Evolutionary conservation across 2,113 vertebrate species (phyloP).

Genomic region (Chloropsis cyanopogon): DNA sequence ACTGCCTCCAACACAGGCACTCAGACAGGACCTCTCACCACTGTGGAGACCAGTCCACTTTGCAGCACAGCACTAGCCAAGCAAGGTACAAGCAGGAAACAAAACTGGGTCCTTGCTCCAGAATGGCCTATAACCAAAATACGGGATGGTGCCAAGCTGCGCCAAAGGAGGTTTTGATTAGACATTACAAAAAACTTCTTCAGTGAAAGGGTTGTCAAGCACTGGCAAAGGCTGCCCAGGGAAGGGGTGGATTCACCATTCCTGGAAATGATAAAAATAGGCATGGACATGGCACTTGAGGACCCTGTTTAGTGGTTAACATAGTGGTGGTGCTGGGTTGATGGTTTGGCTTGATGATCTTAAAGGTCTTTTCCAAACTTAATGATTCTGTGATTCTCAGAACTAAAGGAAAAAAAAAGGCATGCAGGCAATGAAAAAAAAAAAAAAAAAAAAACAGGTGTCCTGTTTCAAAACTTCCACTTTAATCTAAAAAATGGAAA

Average conservation of each 20-base stretch:
- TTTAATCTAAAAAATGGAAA: neutral
- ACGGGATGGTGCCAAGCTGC: rapidly evolving
- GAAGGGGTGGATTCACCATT: neutral
- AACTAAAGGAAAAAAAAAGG: neutral
- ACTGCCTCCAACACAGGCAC: neutral
- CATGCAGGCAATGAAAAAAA: neutral
- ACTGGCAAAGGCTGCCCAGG: neutral
- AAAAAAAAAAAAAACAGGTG: neutral
- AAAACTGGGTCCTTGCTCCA: neutral
- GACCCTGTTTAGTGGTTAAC: too few relatives aligned
- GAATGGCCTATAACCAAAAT: neutral
- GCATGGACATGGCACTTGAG: too few relatives aligned
- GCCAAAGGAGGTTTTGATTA: neutral
- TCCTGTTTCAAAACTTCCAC: neutral
- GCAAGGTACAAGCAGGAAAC: neutral
- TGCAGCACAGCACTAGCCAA: neutral
- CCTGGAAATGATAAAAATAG: neutral
- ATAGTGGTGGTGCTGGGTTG: neutral
- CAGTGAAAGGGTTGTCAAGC: neutral
- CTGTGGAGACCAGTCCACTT: neutral
- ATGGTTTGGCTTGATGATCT: neutral
- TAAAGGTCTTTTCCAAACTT: neutral
- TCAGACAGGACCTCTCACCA: neutral
- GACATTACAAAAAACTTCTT: rapidly evolving
- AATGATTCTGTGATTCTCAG: neutral